phyloP scores from a whole-genome alignment of 2,797 vertebrate species.

The Bradypodion ventrale region DNA sequence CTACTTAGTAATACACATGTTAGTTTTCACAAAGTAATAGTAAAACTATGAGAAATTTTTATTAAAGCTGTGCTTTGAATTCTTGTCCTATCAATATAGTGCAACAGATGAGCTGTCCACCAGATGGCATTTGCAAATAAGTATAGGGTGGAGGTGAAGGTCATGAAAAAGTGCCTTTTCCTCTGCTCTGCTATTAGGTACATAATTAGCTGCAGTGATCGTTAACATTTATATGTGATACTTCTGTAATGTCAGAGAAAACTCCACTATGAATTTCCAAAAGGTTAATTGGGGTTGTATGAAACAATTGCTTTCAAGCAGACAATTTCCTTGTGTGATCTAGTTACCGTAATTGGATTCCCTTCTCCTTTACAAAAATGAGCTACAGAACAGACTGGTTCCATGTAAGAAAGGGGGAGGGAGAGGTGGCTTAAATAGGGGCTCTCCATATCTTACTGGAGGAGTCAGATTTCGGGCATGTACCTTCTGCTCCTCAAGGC shows the following conservation, averaged over 20 bases:
- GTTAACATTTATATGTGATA: not conserved
- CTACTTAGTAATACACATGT: not conserved
- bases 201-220: not conserved
- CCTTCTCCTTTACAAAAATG: not conserved
- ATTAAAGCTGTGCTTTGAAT: not conserved
- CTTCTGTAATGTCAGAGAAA: not conserved
- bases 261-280: not conserved
- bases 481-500: not conserved
- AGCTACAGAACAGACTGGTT: not conserved
- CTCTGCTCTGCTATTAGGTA: not conserved
- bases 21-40: not conserved
- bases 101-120: too few relatives aligned
- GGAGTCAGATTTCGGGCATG: not conserved
- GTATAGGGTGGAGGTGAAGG: not conserved
- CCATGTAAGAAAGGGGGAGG: not conserved
- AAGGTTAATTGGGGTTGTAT: not conserved
- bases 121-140: conserved; percentile 48
- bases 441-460: not conserved
- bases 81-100: too few relatives aligned
- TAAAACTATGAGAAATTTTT: not conserved
- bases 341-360: conserved; percentile 4
- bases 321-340: not conserved
- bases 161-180: not conserved
- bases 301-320: not conserved
- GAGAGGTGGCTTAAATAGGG: not conserved